phyloP scores from a whole-genome alignment of 2,888 invertebrate species.

The Lithophane leautieri region DNA sequence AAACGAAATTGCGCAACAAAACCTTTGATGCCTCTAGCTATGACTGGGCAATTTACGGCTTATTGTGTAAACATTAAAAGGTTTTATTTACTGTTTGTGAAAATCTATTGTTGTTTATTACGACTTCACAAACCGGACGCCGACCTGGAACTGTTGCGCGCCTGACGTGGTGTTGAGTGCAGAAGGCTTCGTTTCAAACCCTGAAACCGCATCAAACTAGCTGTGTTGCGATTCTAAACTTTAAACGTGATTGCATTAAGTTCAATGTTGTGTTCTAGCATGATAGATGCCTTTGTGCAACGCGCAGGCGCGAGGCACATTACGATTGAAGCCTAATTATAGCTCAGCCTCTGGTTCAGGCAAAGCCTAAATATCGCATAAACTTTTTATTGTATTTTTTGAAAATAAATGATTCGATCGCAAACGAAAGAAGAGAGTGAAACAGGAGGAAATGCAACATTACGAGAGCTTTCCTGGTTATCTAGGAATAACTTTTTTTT shows the following conservation, averaged over 20 bases:
- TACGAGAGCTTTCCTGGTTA: too few species aligned
- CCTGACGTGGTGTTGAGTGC: constrained; percentile 21
- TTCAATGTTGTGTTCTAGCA: constrained; percentile 11
- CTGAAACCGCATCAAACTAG: constrained; percentile 19
- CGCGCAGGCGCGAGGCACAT: constrained; percentile 39
- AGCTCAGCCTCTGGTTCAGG: constrained; percentile 4
- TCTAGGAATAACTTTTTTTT: too few species aligned
- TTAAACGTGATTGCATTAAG: constrained; percentile 9
- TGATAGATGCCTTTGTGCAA: constrained; percentile 27
- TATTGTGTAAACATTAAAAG: neutral
- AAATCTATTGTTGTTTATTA: constrained; percentile 5
- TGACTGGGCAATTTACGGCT: neutral
- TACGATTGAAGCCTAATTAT: constrained; percentile 17
- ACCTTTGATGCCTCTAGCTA: neutral
- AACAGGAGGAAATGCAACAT: too few species aligned
- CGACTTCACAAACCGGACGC: constrained; percentile 22
- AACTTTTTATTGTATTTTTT: neutral
- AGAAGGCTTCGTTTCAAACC: constrained; percentile 12
- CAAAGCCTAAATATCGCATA: neutral
- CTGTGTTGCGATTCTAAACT: constrained; percentile 1
- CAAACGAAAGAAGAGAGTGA: neutral
- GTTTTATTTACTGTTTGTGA: neutral
- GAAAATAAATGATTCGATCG: neutral
- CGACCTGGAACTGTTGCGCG: constrained; percentile 35
- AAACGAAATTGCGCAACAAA: neutral